Evolutionary conservation across 2,797 vertebrate species (phyloP).

Genomic region (Acanthurus tractus): DNA sequence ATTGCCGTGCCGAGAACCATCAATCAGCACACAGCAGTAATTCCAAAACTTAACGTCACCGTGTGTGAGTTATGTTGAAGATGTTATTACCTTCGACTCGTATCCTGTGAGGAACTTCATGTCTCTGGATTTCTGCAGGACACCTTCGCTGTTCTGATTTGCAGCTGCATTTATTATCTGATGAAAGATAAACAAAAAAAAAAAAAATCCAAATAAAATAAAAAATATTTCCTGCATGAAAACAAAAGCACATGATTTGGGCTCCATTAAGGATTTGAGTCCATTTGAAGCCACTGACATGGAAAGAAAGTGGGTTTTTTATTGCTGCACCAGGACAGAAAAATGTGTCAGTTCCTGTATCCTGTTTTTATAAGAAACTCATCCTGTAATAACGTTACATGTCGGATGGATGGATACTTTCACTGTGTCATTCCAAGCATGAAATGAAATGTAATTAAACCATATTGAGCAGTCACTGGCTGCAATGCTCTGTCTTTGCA

Average conservation of each 20-base stretch:
- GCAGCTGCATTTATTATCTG: slow-evolving; percentile 94
- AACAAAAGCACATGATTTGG: background rate
- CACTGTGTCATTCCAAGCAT: background rate
- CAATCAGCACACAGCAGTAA: too few species aligned
- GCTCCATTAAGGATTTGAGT: background rate
- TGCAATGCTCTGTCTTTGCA: background rate
- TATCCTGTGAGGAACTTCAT: slow-evolving; percentile 98
- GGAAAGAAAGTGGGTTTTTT: too few species aligned
- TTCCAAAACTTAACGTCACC: too few species aligned
- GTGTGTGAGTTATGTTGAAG: background rate
- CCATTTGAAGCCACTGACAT: background rate
- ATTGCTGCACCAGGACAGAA: background rate
- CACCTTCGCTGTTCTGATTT: slow-evolving; percentile 86
- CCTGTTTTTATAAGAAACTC: too few species aligned
- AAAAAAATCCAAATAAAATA: accelerated
- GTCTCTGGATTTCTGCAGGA: slow-evolving; percentile 90
- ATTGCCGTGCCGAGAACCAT: too few species aligned
- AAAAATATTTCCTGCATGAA: background rate
- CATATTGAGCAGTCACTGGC: background rate
- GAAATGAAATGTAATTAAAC: background rate
- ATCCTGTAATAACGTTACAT: too few species aligned
- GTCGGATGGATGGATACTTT: background rate
- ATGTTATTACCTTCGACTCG: slow-evolving; percentile 90
- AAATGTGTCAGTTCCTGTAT: background rate
- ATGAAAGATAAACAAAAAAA: background rate